These are phyloP conservation scores for Epizoanthus scotinus DNA, from an alignment of 92 coral and sea anemone species.

Conservation along the genomic window DNA sequence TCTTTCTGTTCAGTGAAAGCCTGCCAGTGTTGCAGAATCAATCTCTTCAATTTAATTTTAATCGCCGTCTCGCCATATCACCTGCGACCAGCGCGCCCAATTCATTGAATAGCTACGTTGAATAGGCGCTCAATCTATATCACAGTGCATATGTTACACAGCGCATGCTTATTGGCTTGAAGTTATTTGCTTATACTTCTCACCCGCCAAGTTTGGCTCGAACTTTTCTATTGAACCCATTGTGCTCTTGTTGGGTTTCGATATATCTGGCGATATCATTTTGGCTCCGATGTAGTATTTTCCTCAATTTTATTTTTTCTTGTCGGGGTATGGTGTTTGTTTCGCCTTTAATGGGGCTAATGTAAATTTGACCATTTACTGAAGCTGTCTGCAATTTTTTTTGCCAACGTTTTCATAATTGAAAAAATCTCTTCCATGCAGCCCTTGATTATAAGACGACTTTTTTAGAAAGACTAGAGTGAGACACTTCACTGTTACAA, in stretches of 20 bases:
- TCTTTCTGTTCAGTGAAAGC: too few relatives aligned
- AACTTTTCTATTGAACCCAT: not conserved
- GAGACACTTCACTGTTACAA: too few relatives aligned
- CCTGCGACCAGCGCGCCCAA: not conserved
- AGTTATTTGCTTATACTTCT: not conserved
- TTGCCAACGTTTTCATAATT: too few relatives aligned
- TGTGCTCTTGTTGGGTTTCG: not conserved
- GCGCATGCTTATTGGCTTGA: conserved; percentile 20
- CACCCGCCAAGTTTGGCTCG: not conserved
- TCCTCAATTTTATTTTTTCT: not conserved
- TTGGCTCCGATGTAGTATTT: not conserved
- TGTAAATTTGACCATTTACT: not conserved
- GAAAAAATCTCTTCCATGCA: not conserved
- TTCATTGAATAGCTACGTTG: conserved; percentile 7
- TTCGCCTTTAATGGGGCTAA: not conserved
- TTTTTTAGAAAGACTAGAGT: not conserved
- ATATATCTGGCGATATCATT: not conserved
- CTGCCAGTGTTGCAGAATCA: not conserved
- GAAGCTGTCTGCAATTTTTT: not conserved
- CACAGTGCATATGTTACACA: conserved; percentile 4
- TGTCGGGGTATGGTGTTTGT: not conserved
- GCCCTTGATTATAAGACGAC: not conserved
- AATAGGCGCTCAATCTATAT: conserved; percentile 13
- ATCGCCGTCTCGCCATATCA: not conserved
- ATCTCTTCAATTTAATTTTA: conserved; percentile 10